Evolutionary conservation across 2,888 invertebrate species (phyloP).

Genomic region (Lasioglossum zephyrum): DNA sequence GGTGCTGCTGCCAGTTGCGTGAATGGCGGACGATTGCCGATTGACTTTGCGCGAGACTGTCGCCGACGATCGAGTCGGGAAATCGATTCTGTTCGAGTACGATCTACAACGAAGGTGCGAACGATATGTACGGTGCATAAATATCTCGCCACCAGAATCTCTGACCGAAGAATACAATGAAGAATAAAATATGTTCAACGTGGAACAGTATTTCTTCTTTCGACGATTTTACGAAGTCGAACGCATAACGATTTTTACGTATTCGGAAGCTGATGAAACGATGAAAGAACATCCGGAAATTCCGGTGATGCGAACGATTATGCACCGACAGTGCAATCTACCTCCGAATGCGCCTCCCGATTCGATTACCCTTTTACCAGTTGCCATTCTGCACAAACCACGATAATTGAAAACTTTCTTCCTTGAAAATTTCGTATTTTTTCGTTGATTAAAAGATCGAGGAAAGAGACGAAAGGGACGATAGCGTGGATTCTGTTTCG

Average conservation of each 20-base stretch:
- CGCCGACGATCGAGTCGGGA: conserved; percentile 17
- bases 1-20: conserved; percentile 46
- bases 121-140: not conserved
- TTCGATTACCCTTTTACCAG: not conserved
- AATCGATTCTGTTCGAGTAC: not conserved
- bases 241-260: not conserved
- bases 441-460: too few species aligned
- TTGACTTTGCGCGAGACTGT: conserved; percentile 44
- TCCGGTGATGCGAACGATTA: not conserved
- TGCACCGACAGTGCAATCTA: not conserved
- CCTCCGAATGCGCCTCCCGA: conserved; percentile 5
- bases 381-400: not conserved
- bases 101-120: conserved; percentile 5
- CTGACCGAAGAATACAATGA: not conserved
- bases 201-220: not conserved
- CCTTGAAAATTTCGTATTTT: not conserved
- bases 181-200: not conserved
- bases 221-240: not conserved
- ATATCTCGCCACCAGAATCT: not conserved
- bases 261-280: not conserved
- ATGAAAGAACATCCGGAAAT: not conserved
- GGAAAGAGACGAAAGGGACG: not conserved
- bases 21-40: conserved; percentile 57
- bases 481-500: not conserved
- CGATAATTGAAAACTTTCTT: not conserved